phyloP scores from a whole-genome alignment of 1,140 invertebrate genomes.

The Eubasilissa regina region DNA sequence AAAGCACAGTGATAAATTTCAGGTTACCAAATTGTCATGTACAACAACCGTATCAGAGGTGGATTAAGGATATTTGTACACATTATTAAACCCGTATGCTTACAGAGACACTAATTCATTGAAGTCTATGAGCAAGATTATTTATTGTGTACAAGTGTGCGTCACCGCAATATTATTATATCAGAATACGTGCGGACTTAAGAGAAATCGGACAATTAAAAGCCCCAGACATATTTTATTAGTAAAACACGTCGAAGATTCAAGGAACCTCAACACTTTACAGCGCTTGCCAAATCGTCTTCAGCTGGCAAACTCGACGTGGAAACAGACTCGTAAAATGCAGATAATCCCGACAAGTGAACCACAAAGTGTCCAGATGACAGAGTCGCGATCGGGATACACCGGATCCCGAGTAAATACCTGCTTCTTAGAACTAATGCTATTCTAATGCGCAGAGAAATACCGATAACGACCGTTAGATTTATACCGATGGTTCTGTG shows the following conservation, averaged over 20 bases:
- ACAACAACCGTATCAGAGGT: not conserved
- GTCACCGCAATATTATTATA: not conserved
- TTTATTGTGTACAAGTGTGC: constrained; percentile 19
- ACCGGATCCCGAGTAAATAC: constrained; percentile 29
- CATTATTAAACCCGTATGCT: constrained; percentile 2
- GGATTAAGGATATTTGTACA: not conserved
- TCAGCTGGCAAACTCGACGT: not conserved
- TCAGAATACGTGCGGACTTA: not conserved
- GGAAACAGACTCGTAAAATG: constrained; percentile 41
- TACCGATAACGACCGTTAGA: constrained; percentile 55
- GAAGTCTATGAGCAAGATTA: constrained; percentile 10
- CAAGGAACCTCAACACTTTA: not conserved
- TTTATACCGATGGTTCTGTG: constrained; percentile 49
- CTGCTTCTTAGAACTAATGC: constrained; percentile 47
- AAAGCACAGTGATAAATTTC: too few relatives aligned
- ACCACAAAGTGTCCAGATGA: constrained; percentile 33
- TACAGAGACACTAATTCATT: not conserved
- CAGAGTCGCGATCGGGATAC: not conserved
- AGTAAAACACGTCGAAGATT: not conserved
- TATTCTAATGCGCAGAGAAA: constrained; percentile 42
- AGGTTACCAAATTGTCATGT: not conserved
- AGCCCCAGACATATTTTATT: not conserved
- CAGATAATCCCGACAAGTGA: constrained; percentile 31
- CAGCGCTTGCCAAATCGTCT: constrained; percentile 9
- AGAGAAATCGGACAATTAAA: constrained; percentile 11